phyloP scores from a whole-genome alignment of 2,797 vertebrate genomes.

The Pempheris klunzingeri region DNA sequence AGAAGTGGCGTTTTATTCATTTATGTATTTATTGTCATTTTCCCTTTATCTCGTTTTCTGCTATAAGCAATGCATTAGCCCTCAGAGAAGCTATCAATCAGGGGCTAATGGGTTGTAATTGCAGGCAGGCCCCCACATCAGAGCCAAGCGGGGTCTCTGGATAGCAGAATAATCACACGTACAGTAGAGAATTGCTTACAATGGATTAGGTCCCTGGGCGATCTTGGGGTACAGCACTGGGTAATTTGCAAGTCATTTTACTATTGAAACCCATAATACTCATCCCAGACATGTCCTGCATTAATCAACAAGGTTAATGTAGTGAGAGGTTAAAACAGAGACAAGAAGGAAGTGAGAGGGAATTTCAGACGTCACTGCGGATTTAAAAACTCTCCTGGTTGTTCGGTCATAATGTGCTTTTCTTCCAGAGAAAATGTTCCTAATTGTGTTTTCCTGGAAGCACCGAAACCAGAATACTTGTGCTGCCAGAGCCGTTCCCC shows the following conservation, averaged over 20 bases:
- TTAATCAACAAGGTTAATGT: constrained; percentile 54
- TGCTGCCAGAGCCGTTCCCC: constrained; percentile 7
- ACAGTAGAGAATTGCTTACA: constrained; percentile 51
- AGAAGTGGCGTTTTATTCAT: constrained; percentile 78
- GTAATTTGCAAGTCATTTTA: constrained; percentile 65
- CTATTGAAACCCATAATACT: constrained; percentile 60
- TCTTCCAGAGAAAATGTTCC: constrained; percentile 11
- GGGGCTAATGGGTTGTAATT: constrained; percentile 81
- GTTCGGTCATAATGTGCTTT: neutral
- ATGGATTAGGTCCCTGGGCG: constrained; percentile 44
- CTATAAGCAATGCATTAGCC: constrained; percentile 76
- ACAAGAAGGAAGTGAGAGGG: neutral
- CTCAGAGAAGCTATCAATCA: constrained; percentile 78
- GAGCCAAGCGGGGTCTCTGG: constrained; percentile 60
- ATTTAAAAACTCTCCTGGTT: neutral
- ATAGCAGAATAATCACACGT: constrained; percentile 58
- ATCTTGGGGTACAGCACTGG: constrained; percentile 42
- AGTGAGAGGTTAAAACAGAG: constrained; percentile 30
- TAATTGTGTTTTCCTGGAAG: constrained; percentile 16
- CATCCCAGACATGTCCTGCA: constrained; percentile 33
- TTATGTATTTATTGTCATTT: constrained; percentile 77
- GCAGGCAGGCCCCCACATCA: constrained; percentile 68
- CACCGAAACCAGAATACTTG: constrained; percentile 30
- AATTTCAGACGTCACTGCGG: neutral
- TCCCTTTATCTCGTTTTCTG: constrained; percentile 69